Evolutionary conservation across 2,113 vertebrate species (phyloP).

Genomic region (Microtus ochrogaster): DNA sequence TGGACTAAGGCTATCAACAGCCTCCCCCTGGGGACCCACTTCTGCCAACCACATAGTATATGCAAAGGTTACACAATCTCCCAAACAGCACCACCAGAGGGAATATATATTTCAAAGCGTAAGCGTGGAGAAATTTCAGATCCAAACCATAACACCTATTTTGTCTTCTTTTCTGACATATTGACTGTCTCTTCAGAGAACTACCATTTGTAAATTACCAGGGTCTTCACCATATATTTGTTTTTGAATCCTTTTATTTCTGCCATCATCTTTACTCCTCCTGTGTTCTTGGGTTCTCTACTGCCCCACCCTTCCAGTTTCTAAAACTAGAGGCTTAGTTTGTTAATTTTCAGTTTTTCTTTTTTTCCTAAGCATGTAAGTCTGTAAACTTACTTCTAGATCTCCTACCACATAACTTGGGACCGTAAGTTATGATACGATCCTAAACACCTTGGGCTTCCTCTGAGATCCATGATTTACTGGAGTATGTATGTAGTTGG

Average conservation of each 20-base stretch:
- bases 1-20: neutral
- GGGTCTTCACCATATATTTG: neutral
- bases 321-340: neutral
- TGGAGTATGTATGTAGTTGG: neutral
- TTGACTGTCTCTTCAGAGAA: neutral
- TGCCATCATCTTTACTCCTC: neutral
- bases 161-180: neutral
- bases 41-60: neutral
- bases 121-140: neutral
- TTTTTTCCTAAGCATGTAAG: neutral
- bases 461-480: neutral
- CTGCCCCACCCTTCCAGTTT: neutral
- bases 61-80: neutral
- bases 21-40: neutral
- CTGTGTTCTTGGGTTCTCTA: neutral
- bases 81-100: neutral
- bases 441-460: slow-evolving; percentile 32
- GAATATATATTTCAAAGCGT: neutral
- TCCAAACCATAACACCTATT: neutral
- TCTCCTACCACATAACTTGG: neutral
- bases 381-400: neutral
- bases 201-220: neutral
- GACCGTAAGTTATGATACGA: neutral
- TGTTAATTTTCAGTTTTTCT: slow-evolving; percentile 49
- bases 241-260: slow-evolving; percentile 1